Evolutionary conservation across 2,113 vertebrate species (phyloP), one percentile per base, ranked within the genome.

Genomic region (Oryzias woworae): DNA sequence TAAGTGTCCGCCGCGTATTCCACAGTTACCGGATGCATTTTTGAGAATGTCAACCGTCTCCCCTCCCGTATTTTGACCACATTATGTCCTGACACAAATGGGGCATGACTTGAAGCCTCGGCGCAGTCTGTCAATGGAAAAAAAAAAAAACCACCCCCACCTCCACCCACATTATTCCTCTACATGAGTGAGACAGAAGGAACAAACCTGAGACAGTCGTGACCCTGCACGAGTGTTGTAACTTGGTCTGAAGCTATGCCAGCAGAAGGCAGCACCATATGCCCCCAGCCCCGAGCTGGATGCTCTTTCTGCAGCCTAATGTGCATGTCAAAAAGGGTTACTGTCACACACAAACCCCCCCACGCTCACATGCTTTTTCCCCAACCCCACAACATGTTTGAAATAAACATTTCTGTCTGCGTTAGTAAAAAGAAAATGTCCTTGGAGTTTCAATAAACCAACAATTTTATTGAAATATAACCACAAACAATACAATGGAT

Each of bases 301-400:
- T 97, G 95, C 92, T 96, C 95, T 97, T 96, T 96, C 93, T 92
- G 82, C 78, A 90, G 93, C 90, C 93, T 95, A 96, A 96, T 96
- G 93, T 95, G 94, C 93, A 93, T 96, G 95, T 98, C 95, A 96
- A 90, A 94, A 94, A 90, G 90, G 79, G 87, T 96, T 97, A 96
- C 76, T 90, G 89, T 97, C 95, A 97, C 64, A 77, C 36, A 36
- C 36, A 36, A 36, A 10, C 36, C 36, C 36, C 26, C 26, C 26
- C 36, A 89, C 88, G 62, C 85, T 89, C 53, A 75, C 81, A 81
- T 84, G 85, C 88, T 90, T 89, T 85, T 31, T 65, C 67, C 62
- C 59, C 36, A 1, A 36, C 60, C 68, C 78, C 72, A 67, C 72
- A 89, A 90, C 85, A 85, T 87, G 78, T 88, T 88, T 71, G 76